Evolutionary conservation across 2,797 vertebrate genomes (phyloP).

Genomic region (Eutrigla gurnardus): DNA sequence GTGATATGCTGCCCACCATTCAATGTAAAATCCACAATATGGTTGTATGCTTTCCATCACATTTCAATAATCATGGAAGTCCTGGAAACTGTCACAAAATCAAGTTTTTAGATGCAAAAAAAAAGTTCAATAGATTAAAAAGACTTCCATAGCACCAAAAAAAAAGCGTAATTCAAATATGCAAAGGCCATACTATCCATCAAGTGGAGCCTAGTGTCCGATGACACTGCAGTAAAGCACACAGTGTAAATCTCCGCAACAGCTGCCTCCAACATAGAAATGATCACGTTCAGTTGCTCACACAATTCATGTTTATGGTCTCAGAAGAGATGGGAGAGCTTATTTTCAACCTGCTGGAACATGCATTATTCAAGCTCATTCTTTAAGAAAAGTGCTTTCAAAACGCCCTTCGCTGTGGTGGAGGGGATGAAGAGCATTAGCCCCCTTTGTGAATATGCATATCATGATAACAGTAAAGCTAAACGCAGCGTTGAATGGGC

Average conservation of each 20-base stretch:
- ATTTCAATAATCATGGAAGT: background rate
- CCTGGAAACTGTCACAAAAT: background rate
- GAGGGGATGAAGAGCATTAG: background rate
- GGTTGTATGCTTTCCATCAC: background rate
- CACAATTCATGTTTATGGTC: slow-evolving; percentile 23
- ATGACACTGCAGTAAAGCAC: slow-evolving; percentile 5
- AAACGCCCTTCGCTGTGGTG: background rate
- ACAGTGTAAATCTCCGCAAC: slow-evolving; percentile 3
- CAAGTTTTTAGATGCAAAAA: background rate
- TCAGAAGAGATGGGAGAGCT: slow-evolving; percentile 8
- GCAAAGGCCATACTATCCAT: background rate
- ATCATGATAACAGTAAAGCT: background rate
- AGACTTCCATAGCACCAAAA: background rate
- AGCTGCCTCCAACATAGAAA: slow-evolving; percentile 14
- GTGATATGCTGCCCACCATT: background rate
- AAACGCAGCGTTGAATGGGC: background rate
- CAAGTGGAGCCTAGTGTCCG: slow-evolving; percentile 4
- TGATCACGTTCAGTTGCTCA: slow-evolving; percentile 19
- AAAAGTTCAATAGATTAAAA: background rate
- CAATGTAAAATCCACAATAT: background rate
- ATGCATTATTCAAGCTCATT: slow-evolving; percentile 18
- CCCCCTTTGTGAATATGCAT: background rate
- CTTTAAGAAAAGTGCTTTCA: slow-evolving; percentile 4
- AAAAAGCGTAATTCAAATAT: slow-evolving; percentile 13
- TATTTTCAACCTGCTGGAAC: slow-evolving; percentile 16